Evolutionary conservation across 2,797 vertebrate genomes (phyloP).

Genomic region (Rallus crepitans): DNA sequence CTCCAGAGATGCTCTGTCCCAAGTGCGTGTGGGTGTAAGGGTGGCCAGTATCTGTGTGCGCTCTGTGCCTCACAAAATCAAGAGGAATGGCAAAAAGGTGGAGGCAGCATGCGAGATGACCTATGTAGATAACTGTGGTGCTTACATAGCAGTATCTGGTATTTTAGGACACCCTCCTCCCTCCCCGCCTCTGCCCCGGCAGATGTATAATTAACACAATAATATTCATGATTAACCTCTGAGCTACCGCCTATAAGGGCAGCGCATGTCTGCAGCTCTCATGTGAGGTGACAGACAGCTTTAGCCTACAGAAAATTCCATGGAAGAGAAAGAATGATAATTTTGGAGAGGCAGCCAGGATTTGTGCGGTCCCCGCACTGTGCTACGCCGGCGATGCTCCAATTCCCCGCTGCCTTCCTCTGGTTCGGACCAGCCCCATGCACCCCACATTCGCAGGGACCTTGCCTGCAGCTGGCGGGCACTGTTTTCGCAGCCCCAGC

Average conservation of each 20-base stretch:
- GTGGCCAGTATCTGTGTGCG: fast-evolving
- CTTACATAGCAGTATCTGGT: not conserved
- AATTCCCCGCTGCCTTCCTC: not conserved
- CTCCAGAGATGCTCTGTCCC: not conserved
- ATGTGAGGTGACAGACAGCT: not conserved
- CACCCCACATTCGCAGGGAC: not conserved
- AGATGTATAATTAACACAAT: not conserved
- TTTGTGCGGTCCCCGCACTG: not conserved
- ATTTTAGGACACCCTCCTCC: not conserved
- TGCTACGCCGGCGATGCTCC: not conserved
- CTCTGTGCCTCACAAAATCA: not conserved
- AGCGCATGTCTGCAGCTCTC: not conserved
- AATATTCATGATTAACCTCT: not conserved
- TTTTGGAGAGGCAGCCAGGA: not conserved
- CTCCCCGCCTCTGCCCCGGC: fast-evolving
- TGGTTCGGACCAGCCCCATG: not conserved
- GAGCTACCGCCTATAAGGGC: not conserved
- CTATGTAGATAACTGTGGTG: not conserved
- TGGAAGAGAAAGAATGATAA: not conserved
- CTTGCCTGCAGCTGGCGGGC: not conserved
- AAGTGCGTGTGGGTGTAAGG: fast-evolving
- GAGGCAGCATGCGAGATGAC: not conserved
- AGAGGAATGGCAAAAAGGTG: not conserved
- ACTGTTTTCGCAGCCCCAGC: not conserved
- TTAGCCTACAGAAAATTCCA: not conserved